Percentiles rank a stretch among this genome's conserved stretches.
Conservation (phyloP, 2,888 invertebrate genomes). For the Sarcophaga caerulescens region DNA sequence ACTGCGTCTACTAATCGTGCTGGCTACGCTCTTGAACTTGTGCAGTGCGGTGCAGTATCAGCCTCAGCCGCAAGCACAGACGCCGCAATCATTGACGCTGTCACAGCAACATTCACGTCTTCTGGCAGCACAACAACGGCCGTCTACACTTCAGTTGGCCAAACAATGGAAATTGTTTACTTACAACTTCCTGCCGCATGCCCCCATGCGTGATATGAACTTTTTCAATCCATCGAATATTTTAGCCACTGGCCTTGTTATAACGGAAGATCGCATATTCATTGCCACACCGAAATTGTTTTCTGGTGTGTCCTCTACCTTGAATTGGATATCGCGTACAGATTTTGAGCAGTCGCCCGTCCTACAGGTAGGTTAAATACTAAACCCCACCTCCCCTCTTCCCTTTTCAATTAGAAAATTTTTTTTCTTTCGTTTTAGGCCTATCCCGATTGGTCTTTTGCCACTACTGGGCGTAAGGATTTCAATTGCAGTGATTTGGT, state of each 20-base stretch:
- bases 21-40: slow-evolving; percentile 63
- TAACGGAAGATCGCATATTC: slow-evolving; percentile 87
- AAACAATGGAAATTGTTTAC: slow-evolving; percentile 87
- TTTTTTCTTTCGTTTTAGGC: slow-evolving; percentile 81
- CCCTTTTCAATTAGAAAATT: not conserved
- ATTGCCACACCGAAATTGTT: slow-evolving; percentile 89
- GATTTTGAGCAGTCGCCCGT: slow-evolving; percentile 87
- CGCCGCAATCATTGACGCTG: slow-evolving; percentile 4
- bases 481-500: slow-evolving; percentile 89
- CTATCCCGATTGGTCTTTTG: slow-evolving; percentile 90
- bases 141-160: slow-evolving; percentile 82
- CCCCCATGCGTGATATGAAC: slow-evolving; percentile 82
- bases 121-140: slow-evolving; percentile 43
- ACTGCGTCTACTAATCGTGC: slow-evolving; percentile 39
- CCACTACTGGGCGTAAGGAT: slow-evolving; percentile 86
- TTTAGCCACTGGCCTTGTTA: slow-evolving; percentile 89
- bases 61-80: slow-evolving; percentile 56
- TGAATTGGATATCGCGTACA: slow-evolving; percentile 86
- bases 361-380: slow-evolving; percentile 82
- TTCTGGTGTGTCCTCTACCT: slow-evolving; percentile 88
- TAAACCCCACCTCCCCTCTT: not conserved
- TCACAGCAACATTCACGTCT: slow-evolving; percentile 42
- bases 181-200: slow-evolving; percentile 86
- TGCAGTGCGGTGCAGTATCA: slow-evolving; percentile 52
- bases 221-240: slow-evolving; percentile 85